Evolutionary conservation across 2,888 invertebrate species (phyloP), one percentile per base, ranked within the genome.

Genomic region (Ashinkailepas kermadecensis): DNA sequence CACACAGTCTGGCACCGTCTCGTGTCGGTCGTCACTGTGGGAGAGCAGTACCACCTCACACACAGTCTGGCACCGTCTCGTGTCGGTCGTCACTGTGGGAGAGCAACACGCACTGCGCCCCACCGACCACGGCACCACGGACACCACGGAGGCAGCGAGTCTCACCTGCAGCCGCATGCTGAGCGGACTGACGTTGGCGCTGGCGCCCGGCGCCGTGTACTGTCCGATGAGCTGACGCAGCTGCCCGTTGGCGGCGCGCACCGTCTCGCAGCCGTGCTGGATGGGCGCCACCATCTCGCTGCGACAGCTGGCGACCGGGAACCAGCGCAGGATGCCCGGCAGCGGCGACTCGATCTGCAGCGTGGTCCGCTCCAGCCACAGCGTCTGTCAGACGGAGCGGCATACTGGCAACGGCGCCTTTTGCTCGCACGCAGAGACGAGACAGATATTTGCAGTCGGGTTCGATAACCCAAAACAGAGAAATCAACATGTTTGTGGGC

Each of bases 351-450:
- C 93, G 8, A 94, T 96, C 82, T 93, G 93, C 84, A 97, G 88
- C 0, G 93, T 93, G 12, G 95, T 97, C 81, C 97, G 90, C 88
- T 98, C 97, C 85, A 97, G 93, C 97, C 97, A 97, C 84, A 98
- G 89, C 81, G 94, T 95, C 92, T 92, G 87, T 58, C 89, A 89
- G 56, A 39, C 39, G 39, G 4, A 39, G 39, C 39, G 39, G 1
- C 39, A 3, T 4, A 39, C 39, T 39, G 39, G 39, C 39, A 39
- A 39, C 39, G 39, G 39, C 4, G 39, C 1, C 4, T 39, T 39
- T 39, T 39, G 1, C 39, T 39, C 39, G 4, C 39, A 39, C 1
- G 39, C 39, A 39, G 39, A 39, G 39, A 39, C 39, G 39, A 39
- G 4, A 39, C 39, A 39, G 39, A 39, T 39, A 39, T 4, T 39